Evolutionary conservation across 1,140 invertebrate species (phyloP).

Genomic region (Oscheius sp.): DNA sequence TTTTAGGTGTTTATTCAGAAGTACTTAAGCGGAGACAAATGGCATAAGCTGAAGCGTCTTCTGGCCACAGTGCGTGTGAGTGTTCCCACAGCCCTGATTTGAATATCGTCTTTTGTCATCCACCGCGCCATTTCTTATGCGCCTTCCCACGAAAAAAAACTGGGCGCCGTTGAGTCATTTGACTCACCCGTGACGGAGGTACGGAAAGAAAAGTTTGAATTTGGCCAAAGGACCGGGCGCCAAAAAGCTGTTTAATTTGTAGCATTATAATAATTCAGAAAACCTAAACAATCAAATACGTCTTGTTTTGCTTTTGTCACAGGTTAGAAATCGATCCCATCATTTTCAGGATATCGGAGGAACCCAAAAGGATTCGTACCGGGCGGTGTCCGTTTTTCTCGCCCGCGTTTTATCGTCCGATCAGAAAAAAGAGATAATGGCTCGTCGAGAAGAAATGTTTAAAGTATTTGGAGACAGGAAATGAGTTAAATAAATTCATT

Average conservation of each 20-base stretch:
- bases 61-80: constrained; percentile 8
- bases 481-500: constrained; percentile 1
- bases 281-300: too few species aligned
- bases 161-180: too few species aligned
- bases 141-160: too few species aligned
- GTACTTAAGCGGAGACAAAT: constrained; percentile 17
- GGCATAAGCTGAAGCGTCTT: constrained; percentile 12
- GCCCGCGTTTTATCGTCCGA: constrained; percentile 12
- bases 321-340: too few species aligned
- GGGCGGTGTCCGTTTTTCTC: constrained; percentile 22
- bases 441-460: not conserved
- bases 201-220: too few species aligned
- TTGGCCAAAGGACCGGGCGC: too few species aligned
- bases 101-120: too few species aligned
- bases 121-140: too few species aligned
- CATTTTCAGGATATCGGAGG: constrained; percentile 14
- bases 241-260: too few species aligned
- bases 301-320: too few species aligned
- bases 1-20: constrained; percentile 22
- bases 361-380: not conserved
- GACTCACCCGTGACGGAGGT: too few species aligned
- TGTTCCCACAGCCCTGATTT: not conserved
- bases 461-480: constrained; percentile 7
- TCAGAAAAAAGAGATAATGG: constrained; percentile 19
- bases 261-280: too few species aligned